Conservation (phyloP, 2,888 invertebrate species). For the Spisula solida region DNA sequence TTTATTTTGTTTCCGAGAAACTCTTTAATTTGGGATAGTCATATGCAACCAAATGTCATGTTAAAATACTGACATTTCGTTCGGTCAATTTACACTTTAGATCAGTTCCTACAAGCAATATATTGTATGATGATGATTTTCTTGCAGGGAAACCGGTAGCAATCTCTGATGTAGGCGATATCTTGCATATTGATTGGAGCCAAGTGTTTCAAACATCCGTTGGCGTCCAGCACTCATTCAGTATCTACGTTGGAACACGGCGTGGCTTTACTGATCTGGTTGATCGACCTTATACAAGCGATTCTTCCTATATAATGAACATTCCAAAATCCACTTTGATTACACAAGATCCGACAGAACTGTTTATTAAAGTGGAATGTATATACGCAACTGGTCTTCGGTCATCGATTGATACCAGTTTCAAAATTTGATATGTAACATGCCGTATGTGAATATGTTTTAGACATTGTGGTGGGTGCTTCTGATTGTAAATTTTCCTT, state of each 20-base stretch:
- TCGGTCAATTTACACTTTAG: too few relatives aligned
- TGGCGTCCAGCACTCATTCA: neutral
- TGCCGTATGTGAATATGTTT: too few relatives aligned
- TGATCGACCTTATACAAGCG: neutral
- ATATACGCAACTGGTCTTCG: constrained; percentile 9
- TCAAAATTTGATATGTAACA: neutral
- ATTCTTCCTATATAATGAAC: neutral
- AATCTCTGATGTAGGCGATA: neutral
- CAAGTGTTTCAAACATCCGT: neutral
- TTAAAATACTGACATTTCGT: too few relatives aligned
- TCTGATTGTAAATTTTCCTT: too few relatives aligned
- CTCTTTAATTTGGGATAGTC: too few relatives aligned
- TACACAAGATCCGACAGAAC: constrained; percentile 22
- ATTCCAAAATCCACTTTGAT: constrained; percentile 12
- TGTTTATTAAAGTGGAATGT: constrained; percentile 21
- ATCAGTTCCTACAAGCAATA: too few relatives aligned
- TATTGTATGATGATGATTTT: too few relatives aligned
- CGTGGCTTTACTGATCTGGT: neutral
- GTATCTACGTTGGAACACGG: neutral
- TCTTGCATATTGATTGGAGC: neutral
- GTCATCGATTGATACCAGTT: neutral
- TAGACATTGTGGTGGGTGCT: neutral
- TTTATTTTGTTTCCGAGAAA: too few relatives aligned
- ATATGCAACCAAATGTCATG: too few relatives aligned
- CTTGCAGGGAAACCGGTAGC: neutral